Evolutionary conservation across 2,888 invertebrate species (phyloP).

Genomic region (Cotesia congregata): DNA sequence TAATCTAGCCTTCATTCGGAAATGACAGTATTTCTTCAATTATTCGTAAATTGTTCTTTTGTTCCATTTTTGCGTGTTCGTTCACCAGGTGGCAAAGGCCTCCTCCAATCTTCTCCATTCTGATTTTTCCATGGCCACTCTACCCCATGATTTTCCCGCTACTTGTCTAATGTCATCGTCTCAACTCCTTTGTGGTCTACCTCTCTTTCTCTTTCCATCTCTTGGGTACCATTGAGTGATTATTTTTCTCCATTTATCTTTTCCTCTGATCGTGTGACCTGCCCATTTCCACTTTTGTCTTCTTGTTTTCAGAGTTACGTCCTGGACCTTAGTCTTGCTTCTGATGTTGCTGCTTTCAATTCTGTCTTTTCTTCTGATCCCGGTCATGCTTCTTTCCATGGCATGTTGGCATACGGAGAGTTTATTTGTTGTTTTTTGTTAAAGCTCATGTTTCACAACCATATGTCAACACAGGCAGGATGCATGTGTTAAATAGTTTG

Average conservation of each 20-base stretch:
- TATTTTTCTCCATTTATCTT: neutral
- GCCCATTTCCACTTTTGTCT: neutral
- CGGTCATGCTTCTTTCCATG: neutral
- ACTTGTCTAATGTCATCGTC: neutral
- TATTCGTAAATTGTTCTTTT: too few relatives aligned
- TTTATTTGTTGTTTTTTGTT: neutral
- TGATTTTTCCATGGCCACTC: slow-evolving; percentile 1
- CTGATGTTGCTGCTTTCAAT: neutral
- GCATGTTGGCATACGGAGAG: neutral
- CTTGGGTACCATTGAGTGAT: neutral
- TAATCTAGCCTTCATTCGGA: too few relatives aligned
- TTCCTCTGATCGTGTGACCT: neutral
- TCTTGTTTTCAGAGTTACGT: neutral
- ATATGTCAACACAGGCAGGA: neutral
- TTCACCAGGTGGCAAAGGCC: slow-evolving; percentile 7
- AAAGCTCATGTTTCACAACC: neutral
- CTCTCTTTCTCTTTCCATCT: neutral
- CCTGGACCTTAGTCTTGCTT: neutral
- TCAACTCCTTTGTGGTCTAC: neutral
- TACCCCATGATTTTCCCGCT: neutral
- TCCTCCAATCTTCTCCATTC: slow-evolving; percentile 17
- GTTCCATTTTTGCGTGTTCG: too few relatives aligned
- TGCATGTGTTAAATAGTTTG: neutral
- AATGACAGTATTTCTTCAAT: too few relatives aligned
- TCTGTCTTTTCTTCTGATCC: neutral